Evolutionary conservation across 2,888 invertebrate genomes (phyloP), one percentile per base, ranked within the genome.

Genomic region (Erpobdella octoculata): DNA sequence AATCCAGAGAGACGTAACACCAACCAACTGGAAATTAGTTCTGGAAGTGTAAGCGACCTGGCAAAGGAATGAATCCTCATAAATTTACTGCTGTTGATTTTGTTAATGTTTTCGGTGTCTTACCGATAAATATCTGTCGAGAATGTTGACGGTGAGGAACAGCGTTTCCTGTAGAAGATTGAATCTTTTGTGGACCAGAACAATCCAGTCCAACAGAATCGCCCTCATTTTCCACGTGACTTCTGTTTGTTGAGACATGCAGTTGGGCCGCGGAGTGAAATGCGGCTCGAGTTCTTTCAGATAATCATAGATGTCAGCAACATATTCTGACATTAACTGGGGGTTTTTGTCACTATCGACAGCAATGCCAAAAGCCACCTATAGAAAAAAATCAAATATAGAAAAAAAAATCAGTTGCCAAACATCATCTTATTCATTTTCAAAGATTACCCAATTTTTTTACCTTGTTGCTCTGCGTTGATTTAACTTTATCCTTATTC

Each of bases 131-230:
- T 91, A 95, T 80, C 92, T 87, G 85, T 97, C 97, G 78, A 95
- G 87, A 25, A 93, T 89, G 76, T 90, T 89, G 71, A 95, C 88
- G 71, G 92, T 89, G 79, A 95, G 85, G 81, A 93, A 92, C 74
- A 94, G 88, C 9, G 95, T 95, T 84, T 97, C 97, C 71, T 90
- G 88, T 21, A 89, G 85, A 70, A 94, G 85, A 75, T 89, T 89
- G 83, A 94, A 96, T 80, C 92, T 90, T 67, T 87, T 85, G 78
- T 93, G 93, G 8, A 96, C 93, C 79, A 93, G 93, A 21, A 92
- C 90, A 70, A 97, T 85, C 96, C 96, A 97, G 82, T 96, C 93
- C 73, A 96, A 86, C 21, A 97, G 86, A 65, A 93, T 90, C 18
- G 89, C 86, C 74, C 96, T 87, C 94, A 96, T 96, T 78, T 89